Evolutionary conservation across 1,140 invertebrate genomes (phyloP).

Genomic region (Latrodectus geometricus): DNA sequence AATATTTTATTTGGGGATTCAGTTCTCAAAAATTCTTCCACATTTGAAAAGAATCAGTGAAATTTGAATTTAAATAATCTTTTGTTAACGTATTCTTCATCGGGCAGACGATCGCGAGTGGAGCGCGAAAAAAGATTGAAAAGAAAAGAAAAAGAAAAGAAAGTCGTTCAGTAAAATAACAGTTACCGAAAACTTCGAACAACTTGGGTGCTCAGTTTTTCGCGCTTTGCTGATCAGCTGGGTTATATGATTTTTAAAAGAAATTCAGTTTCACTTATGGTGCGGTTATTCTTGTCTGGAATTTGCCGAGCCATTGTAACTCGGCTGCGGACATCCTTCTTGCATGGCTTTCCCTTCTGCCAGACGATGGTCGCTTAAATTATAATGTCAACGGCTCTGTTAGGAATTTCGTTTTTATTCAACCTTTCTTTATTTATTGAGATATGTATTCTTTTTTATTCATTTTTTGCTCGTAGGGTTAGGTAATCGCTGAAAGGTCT

Average conservation of each 20-base stretch:
- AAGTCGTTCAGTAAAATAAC: constrained; percentile 7
- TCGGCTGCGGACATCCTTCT: constrained; percentile 19
- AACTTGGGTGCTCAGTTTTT: constrained; percentile 17
- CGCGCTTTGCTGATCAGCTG: constrained; percentile 51
- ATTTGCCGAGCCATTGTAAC: constrained; percentile 19
- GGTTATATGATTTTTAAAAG: constrained; percentile 30
- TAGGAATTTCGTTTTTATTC: background rate
- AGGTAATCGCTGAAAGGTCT: too few relatives aligned
- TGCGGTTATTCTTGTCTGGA: constrained; percentile 26
- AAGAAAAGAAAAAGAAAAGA: background rate
- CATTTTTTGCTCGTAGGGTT: too few relatives aligned
- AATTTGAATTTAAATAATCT: constrained; percentile 48
- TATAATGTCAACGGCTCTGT: constrained; percentile 18
- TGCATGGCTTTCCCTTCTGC: background rate
- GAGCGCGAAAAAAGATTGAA: constrained; percentile 22
- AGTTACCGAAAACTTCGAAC: background rate
- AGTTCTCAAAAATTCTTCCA: background rate
- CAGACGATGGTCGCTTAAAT: background rate
- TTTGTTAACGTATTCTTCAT: constrained; percentile 28
- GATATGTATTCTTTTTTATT: too few relatives aligned
- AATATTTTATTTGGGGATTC: too few relatives aligned
- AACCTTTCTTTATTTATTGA: background rate
- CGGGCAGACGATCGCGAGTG: constrained; percentile 28
- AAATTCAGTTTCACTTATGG: constrained; percentile 42
- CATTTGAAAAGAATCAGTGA: background rate